Evolutionary conservation across 2,888 invertebrate genomes (phyloP), one percentile per base, ranked within the genome.

Genomic region (Nephrotoma flavescens): DNA sequence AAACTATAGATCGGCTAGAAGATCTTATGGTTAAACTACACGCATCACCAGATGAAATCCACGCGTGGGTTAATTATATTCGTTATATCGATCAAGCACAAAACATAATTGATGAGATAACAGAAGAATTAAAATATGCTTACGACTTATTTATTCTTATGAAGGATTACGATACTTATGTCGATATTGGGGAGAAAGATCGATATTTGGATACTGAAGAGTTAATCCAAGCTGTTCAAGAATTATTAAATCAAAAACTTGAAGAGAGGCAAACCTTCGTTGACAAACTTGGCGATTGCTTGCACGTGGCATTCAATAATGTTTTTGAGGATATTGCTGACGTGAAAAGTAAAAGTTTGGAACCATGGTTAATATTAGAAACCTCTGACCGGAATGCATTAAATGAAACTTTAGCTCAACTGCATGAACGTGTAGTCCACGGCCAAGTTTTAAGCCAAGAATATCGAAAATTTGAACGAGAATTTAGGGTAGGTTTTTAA

Each of bases 121-220:
- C 97, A 89, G 92, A 93, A 85, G 93, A 94, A 44, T 92, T 97
- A 5, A 96, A 97, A 89, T 96, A 97, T 90, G 94, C 96, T 6
- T 95, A 96, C 88, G 96, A 97, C 89, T 91, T 97, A 87, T 96
- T 97, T 90, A 95, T 97, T 88, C 93, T 97, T 4, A 96, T 97
- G 92, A 96, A 96, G 87, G 95, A 96, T 89, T 97, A 95, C 90
- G 92, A 93, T 42, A 96, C 97, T 87, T 93, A 93, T 0, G 94
- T 96, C 86, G 94, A 95, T 0, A 93, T 94, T 0, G 96, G 96
- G 86, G 96, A 97, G 88, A 93, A 91, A 86, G 92, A 92, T 87
- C 90, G 90, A 84, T 92, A 91, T 87, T 91, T 92, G 90, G 91
- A 84, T 42, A 84, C 84, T 4, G 84, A 92, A 87, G 91, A 92